Percentiles rank a stretch among this genome's conserved stretches.
Evolutionary conservation across 2,888 invertebrate species (phyloP).

Genomic region (Amblyteles armatorius): DNA sequence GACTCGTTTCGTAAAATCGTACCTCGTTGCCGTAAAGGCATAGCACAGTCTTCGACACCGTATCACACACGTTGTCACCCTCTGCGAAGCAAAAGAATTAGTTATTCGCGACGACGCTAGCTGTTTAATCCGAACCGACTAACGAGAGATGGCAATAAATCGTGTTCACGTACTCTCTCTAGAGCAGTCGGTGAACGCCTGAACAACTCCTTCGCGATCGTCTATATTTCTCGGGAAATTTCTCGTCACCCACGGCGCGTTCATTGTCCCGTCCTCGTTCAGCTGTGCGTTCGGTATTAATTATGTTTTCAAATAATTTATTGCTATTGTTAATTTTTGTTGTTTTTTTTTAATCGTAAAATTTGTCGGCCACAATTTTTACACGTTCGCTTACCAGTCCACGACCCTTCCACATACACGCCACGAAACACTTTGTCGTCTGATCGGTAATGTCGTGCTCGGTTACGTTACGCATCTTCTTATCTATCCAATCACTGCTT

Average conservation of each 20-base stretch:
- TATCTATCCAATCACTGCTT: not conserved
- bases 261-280: slow-evolving; percentile 38
- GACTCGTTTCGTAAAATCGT: slow-evolving; percentile 1
- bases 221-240: slow-evolving; percentile 33
- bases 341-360: not conserved
- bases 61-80: slow-evolving; percentile 42
- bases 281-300: slow-evolving; percentile 1
- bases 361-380: not conserved
- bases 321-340: too few species aligned
- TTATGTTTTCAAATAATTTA: too few species aligned
- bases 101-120: not conserved
- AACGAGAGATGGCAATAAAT: not conserved
- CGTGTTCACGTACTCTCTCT: slow-evolving; percentile 3
- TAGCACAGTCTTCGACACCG: slow-evolving; percentile 3
- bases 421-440: not conserved
- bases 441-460: not conserved
- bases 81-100: slow-evolving; percentile 14
- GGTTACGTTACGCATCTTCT: not conserved
- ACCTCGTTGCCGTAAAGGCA: slow-evolving; percentile 44
- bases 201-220: slow-evolving; percentile 8
- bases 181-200: slow-evolving; percentile 18
- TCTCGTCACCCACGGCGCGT: slow-evolving; percentile 1
- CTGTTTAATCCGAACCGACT: not conserved
- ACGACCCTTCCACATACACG: not conserved
- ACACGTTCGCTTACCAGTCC: not conserved